Percentiles rank a stretch among this genome's conserved stretches.
These are phyloP conservation scores for Caloenas nicobarica DNA, from an alignment of 2,113 vertebrate species.

Conservation along the genomic window DNA sequence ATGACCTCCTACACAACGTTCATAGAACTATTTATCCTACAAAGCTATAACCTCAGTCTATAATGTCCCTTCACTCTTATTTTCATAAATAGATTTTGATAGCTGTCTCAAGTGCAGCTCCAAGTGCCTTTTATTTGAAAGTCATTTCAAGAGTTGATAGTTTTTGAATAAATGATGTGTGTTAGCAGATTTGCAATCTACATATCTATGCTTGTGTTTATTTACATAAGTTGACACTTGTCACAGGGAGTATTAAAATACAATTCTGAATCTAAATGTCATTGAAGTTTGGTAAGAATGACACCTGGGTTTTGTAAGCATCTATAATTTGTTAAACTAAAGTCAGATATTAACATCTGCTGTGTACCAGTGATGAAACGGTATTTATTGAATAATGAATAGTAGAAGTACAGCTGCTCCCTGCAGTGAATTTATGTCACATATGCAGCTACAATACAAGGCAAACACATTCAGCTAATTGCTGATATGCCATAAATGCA, in stretches of 20 bases:
- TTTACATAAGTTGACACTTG: background rate
- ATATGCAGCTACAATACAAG: background rate
- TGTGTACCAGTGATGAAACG: background rate
- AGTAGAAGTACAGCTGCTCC: background rate
- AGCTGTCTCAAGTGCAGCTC: slow-evolving; percentile 26
- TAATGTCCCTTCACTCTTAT: slow-evolving; percentile 38
- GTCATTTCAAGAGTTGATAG: background rate
- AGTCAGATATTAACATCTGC: background rate
- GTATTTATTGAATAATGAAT: background rate
- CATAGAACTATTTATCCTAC: background rate
- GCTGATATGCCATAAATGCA: background rate
- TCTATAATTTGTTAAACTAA: background rate
- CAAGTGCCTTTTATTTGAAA: background rate
- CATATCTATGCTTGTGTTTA: background rate
- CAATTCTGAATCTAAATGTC: background rate
- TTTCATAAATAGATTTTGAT: slow-evolving; percentile 46
- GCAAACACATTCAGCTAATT: background rate
- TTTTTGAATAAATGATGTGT: background rate
- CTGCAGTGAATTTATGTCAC: background rate
- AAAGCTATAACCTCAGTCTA: background rate
- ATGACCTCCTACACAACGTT: background rate
- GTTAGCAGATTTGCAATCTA: background rate
- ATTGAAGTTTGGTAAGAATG: background rate
- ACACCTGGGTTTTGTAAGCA: background rate
- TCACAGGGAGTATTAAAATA: background rate